Percentiles rank a stretch among this genome's conserved stretches.
phyloP scores from a whole-genome alignment of 2,797 vertebrate genomes.

The Phataginus tricuspis region DNA sequence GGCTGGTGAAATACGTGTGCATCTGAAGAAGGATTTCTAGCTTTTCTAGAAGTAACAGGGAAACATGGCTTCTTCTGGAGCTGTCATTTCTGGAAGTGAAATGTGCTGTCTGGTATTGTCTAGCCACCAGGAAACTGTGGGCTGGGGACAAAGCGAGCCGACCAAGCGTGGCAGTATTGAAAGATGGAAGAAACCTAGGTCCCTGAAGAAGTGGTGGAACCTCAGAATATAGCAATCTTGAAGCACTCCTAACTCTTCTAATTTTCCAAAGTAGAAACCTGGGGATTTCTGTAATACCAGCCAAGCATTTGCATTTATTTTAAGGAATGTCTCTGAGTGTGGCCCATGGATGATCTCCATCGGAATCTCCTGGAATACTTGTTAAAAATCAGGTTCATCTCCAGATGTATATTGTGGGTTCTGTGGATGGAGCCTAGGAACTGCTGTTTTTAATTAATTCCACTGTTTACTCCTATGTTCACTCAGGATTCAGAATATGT shows the following conservation, averaged over 20 bases:
- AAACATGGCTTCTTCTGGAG: not conserved
- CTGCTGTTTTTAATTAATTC: not conserved
- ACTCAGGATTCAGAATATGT: not conserved
- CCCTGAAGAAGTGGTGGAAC: not conserved
- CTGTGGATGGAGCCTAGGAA: not conserved
- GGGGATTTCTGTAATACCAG: not conserved
- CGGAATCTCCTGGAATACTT: not conserved
- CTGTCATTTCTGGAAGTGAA: not conserved
- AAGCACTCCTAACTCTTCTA: not conserved
- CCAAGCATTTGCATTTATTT: not conserved
- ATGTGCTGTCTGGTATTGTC: not conserved
- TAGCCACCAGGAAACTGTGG: not conserved
- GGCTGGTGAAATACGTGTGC: not conserved
- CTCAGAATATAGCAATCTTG: not conserved
- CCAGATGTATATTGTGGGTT: not conserved
- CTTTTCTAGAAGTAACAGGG: not conserved
- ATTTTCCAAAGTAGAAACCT: not conserved
- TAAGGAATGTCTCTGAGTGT: not conserved
- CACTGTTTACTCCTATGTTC: not conserved
- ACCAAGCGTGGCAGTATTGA: not conserved
- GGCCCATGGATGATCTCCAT: not conserved
- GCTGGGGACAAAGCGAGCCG: not conserved
- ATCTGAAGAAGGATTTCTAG: not conserved
- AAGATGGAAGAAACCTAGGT: not conserved
- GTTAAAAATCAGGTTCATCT: not conserved